These are phyloP conservation scores for Sisyra terminalis DNA, from an alignment of 2,888 invertebrate species.

Conservation along the genomic window DNA sequence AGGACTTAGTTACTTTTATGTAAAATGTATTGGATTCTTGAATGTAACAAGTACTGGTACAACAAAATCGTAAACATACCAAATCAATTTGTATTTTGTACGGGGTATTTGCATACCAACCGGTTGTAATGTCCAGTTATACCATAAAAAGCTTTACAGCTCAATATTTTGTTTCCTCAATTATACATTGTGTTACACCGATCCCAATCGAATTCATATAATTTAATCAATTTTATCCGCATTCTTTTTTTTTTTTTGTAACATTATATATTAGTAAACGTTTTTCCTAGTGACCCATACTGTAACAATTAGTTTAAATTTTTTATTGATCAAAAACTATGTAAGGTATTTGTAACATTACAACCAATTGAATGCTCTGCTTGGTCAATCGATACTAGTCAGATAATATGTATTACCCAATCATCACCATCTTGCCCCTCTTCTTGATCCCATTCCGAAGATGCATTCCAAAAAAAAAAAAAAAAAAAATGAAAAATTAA, in stretches of 20 bases:
- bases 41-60: constrained; percentile 25
- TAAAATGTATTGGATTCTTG: constrained; percentile 28
- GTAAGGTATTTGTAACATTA: not conserved
- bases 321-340: too few relatives aligned
- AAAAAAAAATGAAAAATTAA: constrained; percentile 18
- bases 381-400: constrained; percentile 27
- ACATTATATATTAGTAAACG: too few relatives aligned
- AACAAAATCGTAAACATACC: constrained; percentile 15
- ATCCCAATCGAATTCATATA: too few relatives aligned
- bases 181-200: too few relatives aligned
- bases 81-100: constrained; percentile 5
- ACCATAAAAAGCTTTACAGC: too few relatives aligned
- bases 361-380: constrained; percentile 4
- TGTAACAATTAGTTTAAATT: too few relatives aligned
- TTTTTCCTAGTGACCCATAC: too few relatives aligned
- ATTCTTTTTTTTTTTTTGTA: too few relatives aligned
- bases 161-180: too few relatives aligned
- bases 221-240: too few relatives aligned
- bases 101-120: constrained; percentile 6
- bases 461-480: constrained; percentile 26
- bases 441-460: constrained; percentile 22
- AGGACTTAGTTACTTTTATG: constrained; percentile 24
- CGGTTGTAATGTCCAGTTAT: not conserved
- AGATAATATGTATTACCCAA: constrained; percentile 27
- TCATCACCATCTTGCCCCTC: constrained; percentile 26